Evolutionary conservation across 2,113 vertebrate genomes (phyloP), one percentile per base, ranked within the genome.

Genomic region (Rhegmatorhina hoffmannsi): DNA sequence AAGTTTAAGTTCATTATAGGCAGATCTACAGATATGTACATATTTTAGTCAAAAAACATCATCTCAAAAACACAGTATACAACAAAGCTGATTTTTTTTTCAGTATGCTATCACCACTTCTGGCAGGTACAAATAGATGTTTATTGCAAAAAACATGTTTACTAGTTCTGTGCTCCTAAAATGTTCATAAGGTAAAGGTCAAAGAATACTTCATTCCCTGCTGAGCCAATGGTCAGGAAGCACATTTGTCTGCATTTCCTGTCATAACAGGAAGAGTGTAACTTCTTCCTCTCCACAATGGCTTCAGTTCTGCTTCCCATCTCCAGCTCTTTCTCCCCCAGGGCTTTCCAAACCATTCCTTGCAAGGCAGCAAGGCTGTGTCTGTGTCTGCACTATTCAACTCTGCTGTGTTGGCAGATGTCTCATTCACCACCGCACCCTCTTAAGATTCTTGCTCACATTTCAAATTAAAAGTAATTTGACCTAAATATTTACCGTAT

Each of bases 191-290:
- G 97, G 97, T 98, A 98, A 98, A 98, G 98, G 98, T 98, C 98
- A 98, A 97, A 97, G 97, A 98, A 96, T 97, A 97, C 97, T 97
- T 98, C 98, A 98, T 98, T 99, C 98, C 98, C 97, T 98, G 98
- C 97, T 97, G 98, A 98, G 97, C 96, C 97, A 98, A 98, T 98
- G 98, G 98, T 98, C 99, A 99, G 99, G 99, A 99, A 99, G 99
- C 99, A 99, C 99, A 99, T 99, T 99, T 99, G 98, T 99, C 99
- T 99, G 98, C 98, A 99, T 99, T 99, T 99, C 99, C 99, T 99
- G 98, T 99, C 99, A 99, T 99, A 99, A 99, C 99, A 99, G 99
- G 99, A 99, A 99, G 98, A 99, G 98, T 98, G 98, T 98, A 98
- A 99, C 99, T 99, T 99, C 99, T 99, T 99, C 99, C 99, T 99